Evolutionary conservation across 2,797 vertebrate species (phyloP).

Genomic region (Notolabrus celidotus): DNA sequence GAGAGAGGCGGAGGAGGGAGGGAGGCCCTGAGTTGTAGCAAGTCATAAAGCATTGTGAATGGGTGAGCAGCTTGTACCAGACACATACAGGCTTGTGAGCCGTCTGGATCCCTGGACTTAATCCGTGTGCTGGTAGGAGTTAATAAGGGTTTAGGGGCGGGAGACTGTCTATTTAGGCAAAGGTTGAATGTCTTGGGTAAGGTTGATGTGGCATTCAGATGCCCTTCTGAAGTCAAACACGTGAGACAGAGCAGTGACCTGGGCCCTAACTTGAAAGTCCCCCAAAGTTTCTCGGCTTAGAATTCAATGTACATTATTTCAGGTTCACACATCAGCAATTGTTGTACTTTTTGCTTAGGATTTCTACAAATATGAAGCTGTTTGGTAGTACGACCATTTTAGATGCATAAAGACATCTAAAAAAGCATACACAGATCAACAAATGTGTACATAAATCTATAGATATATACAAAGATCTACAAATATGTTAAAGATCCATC

Average conservation of each 20-base stretch:
- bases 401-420: too few species aligned
- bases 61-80: conserved; percentile 83
- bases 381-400: too few species aligned
- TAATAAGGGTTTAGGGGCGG: conserved; percentile 78
- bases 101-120: conserved; percentile 78
- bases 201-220: conserved; percentile 60
- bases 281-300: too few species aligned
- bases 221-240: conserved; percentile 41
- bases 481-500: too few species aligned
- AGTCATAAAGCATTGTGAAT: conserved; percentile 82
- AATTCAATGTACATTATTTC: too few species aligned
- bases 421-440: too few species aligned
- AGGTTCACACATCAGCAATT: too few species aligned
- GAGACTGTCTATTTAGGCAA: conserved; percentile 64
- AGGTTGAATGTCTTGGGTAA: conserved; percentile 56
- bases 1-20: conserved; percentile 53
- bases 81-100: conserved; percentile 74
- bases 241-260: conserved; percentile 3
- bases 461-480: too few species aligned
- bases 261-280: background rate
- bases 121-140: conserved; percentile 76
- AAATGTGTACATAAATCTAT: too few species aligned
- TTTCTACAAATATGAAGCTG: too few species aligned
- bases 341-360: too few species aligned
- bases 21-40: conserved; percentile 50